Base-by-base conservation (phyloP, 2,888 invertebrate genomes). In the Erynnis tages region DNA sequence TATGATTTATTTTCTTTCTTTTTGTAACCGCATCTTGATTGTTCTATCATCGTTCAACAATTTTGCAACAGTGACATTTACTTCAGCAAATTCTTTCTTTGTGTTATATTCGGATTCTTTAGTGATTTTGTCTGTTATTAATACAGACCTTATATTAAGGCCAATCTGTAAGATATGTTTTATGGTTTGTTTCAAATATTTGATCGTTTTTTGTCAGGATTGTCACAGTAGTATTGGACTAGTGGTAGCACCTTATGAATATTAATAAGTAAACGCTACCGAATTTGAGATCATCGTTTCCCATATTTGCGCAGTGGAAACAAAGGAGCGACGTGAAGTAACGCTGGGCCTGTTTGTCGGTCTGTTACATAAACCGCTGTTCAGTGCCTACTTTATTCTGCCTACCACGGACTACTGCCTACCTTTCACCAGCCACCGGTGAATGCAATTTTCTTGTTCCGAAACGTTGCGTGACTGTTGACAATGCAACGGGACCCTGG, bases 401-500 rank as follows among this genome's bases (percentile, higher is more conserved):
- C 38, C 23, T 13, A 38, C 8, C 23, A 14, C 14, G 23, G 64
- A 63, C 64, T 66, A 67, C 65, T 66, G 69, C 58, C 59, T 65
- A 70, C 79, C 80, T 82, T 82, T 84, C 82, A 75, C 82, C 73
- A 19, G n/a, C 37, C 67, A 69, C 65, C 71, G 71, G 67, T 69
- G 73, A 64, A 63, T 68, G 74, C 70, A 73, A 78, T 78, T 77
- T 80, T 76, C 80, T 78, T 66, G 71, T 68, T 69, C 64, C 23
- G 10, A 29, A 23, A 30, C 52, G 38, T 52, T 52, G 52, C 44
- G 45, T 45, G 52, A 44, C 52, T 45, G 44, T 6, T 13, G 30
- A 52, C 45, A 45, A 45, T 45, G 21, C 52, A 52, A 38, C 29
- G 44, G 52, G 29, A 52, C 38, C 37, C 27, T 17, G 30, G 23